Conservation (phyloP, 2,888 invertebrate species). For the Drosophila koepferae region DNA sequence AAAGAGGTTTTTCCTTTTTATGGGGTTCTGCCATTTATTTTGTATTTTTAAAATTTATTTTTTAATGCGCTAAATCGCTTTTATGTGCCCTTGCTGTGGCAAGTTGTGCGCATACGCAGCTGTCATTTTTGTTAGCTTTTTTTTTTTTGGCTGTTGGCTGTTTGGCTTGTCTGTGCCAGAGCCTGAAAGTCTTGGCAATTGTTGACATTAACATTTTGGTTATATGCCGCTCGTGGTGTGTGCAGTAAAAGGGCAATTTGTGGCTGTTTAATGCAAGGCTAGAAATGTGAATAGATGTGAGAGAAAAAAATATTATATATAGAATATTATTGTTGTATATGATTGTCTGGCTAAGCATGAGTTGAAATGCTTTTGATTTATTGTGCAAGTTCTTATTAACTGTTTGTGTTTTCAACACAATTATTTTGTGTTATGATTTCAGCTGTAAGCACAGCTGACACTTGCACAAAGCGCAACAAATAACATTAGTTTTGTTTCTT, state of each 20-base stretch:
- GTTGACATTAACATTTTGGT: slow-evolving; percentile 57
- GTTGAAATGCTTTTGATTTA: neutral
- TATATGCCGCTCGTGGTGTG: slow-evolving; percentile 28
- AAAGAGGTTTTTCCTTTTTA: slow-evolving; percentile 60
- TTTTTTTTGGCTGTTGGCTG: neutral
- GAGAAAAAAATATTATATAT: neutral
- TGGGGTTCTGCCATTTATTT: slow-evolving; percentile 14
- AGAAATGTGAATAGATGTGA: neutral
- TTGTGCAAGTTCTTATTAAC: neutral
- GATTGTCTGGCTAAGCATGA: neutral
- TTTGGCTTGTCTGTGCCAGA: neutral
- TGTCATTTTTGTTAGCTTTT: neutral
- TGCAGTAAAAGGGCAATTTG: slow-evolving; percentile 16
- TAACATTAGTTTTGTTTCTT: slow-evolving; percentile 2
- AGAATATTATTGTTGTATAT: neutral
- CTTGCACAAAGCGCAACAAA: slow-evolving; percentile 49
- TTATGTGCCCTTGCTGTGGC: slow-evolving; percentile 62
- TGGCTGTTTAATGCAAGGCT: neutral
- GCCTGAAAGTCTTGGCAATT: slow-evolving; percentile 55
- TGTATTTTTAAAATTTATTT: slow-evolving; percentile 16
- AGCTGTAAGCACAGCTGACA: slow-evolving; percentile 47
- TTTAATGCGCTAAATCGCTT: slow-evolving; percentile 73
- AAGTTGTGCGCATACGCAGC: slow-evolving; percentile 56
- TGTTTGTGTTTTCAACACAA: neutral
- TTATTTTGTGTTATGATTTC: slow-evolving; percentile 5